Base-by-base conservation (phyloP, 2,888 invertebrate genomes). In the Ganaspis brasiliensis region DNA sequence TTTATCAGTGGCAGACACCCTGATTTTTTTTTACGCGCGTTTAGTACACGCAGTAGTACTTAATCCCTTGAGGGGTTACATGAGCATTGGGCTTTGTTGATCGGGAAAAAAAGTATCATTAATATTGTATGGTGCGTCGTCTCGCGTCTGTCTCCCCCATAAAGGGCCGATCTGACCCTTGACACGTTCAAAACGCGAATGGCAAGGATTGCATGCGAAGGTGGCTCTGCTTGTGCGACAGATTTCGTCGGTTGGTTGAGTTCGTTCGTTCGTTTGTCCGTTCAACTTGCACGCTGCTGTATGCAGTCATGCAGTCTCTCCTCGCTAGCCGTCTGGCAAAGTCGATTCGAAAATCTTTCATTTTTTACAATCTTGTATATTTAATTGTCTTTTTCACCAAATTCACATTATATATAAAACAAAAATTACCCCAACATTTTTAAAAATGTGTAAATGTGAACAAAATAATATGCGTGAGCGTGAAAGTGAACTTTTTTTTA, bases 101-200 rank as follows among this genome's bases (percentile, higher is more conserved):
- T 57, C 31, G 57, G 31, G 52, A 52, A 52, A 57, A 57, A 57
- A 57, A 26, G 26, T n/a, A 57, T 31, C 26, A 57, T 57, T 57
- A 57, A 57, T 31, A 57, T 26, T 57, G 57, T 57, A 57, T 57
- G 52, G 52, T 52, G 52, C 52, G 52, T 52, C 52, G 52, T 52
- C 52, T 52, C 52, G 52, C 52, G 52, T 19, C 52, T 52, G 52
- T 52, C 52, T 52, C 52, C 52, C 52, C 19, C 52, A 57, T 57
- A 31, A 75, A 56, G 77, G 45, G 45, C 35, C 70, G 75, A 57
- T 59, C 73, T 71, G 63, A 76, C 81, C 79, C 81, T 79, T 81
- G 80, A 82, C 81, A 82, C 81, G 80, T 79, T 79, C 81, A 78
- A 59, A 61, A 73, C 76, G 74, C 79, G 76, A 76, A 75, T 82